Conservation (phyloP, 2,113 vertebrate species). For the Drymodes brunneopygia region DNA sequence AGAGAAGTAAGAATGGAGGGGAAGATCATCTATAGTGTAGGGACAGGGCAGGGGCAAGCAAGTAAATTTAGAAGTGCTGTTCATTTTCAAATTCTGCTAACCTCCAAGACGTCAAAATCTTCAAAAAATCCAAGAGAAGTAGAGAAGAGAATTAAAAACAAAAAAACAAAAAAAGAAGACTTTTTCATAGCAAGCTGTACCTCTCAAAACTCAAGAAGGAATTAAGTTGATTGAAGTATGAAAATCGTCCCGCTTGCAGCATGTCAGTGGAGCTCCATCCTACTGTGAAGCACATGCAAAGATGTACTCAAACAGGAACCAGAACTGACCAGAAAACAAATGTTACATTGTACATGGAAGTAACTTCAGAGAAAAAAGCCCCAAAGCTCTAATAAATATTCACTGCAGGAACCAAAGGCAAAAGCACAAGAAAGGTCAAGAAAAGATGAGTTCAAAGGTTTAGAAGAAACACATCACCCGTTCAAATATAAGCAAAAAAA, state of each 20-base stretch:
- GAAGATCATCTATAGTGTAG: not conserved
- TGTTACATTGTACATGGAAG: not conserved
- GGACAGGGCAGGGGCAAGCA: not conserved
- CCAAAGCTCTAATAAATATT: not conserved
- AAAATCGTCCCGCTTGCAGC: not conserved
- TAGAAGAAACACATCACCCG: not conserved
- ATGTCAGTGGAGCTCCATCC: not conserved
- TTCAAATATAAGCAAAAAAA: not conserved
- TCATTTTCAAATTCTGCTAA: not conserved
- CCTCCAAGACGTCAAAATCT: not conserved
- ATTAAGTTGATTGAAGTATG: not conserved
- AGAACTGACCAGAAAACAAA: not conserved
- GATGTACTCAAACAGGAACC: not conserved
- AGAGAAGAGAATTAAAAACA: not conserved
- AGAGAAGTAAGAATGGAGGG: not conserved
- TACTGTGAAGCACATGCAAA: not conserved
- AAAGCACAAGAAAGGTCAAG: not conserved
- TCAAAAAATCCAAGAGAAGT: not conserved
- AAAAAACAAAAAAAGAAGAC: too few species aligned
- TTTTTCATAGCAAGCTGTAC: not conserved
- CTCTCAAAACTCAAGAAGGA: not conserved
- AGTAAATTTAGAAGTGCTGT: not conserved
- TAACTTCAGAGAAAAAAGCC: not conserved
- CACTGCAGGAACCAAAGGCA: not conserved
- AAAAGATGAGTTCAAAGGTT: not conserved